phyloP scores from a whole-genome alignment of 2,888 invertebrate species.

The Andricus quercusramuli region DNA sequence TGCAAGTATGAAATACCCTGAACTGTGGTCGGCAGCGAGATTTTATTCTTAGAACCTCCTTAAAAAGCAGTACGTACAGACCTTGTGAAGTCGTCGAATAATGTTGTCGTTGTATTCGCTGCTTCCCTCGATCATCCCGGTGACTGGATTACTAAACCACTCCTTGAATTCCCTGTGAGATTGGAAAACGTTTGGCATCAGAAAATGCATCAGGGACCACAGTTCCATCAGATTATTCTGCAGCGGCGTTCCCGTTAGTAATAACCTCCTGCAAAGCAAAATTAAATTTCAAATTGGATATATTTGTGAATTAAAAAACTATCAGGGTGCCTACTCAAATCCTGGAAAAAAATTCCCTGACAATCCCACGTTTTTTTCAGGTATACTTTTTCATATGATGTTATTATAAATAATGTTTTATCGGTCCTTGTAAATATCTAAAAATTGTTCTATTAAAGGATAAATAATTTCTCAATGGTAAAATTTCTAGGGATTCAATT shows the following conservation, averaged over 20 bases:
- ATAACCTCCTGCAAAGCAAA: slow-evolving; percentile 84
- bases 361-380: no score
- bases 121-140: slow-evolving; percentile 96
- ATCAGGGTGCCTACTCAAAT: no score
- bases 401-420: no score
- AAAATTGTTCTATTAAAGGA: no score
- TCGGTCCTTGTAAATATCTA: no score
- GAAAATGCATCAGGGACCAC: slow-evolving; percentile 98
- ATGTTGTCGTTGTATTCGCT: slow-evolving; percentile 94
- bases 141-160: slow-evolving; percentile 99
- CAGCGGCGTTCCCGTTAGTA: slow-evolving; percentile 96
- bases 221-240: slow-evolving; percentile 98
- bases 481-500: no score
- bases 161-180: slow-evolving; percentile 98
- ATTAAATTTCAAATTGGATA: neutral
- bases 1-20: slow-evolving; percentile 53
- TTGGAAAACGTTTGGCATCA: slow-evolving; percentile 98
- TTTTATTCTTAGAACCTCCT: neutral
- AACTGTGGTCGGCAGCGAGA: slow-evolving; percentile 72
- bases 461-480: no score
- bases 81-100: slow-evolving; percentile 94
- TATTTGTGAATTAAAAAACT: neutral
- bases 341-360: no score
- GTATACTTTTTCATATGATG: no score
- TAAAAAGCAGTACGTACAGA: slow-evolving; percentile 73